A percentile compares a stretch with the other conserved stretches of the same genome.
These are phyloP conservation scores for Pyrrhosoma nymphula DNA, from an alignment of 2,888 invertebrate species.

Conservation along the genomic window DNA sequence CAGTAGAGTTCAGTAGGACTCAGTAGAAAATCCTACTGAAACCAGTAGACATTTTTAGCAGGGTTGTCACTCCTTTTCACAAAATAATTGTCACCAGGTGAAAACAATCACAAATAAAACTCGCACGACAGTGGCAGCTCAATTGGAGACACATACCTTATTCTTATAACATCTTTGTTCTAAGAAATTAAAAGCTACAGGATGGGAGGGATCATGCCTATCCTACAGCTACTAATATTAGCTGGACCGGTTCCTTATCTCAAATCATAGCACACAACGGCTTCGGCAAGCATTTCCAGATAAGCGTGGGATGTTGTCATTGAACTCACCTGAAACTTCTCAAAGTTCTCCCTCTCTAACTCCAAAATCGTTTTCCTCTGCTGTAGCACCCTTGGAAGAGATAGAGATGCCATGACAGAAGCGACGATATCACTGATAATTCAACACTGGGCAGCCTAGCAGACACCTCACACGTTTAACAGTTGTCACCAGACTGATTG, in stretches of 20 bases:
- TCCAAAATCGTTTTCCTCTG: constrained; percentile 88
- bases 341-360: constrained; percentile 90
- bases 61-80: background rate
- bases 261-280: constrained; percentile 68
- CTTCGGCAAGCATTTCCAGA: constrained; percentile 67
- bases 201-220: background rate
- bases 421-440: background rate
- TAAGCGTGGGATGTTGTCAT: constrained; percentile 60
- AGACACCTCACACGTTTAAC: constrained; percentile 20
- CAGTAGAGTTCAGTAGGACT: too few relatives aligned
- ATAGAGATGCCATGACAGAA: constrained; percentile 84
- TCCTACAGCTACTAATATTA: background rate
- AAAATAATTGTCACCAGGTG: background rate
- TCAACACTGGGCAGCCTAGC: constrained; percentile 24
- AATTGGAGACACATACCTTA: background rate
- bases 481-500: constrained; percentile 10
- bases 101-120: background rate
- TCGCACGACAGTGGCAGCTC: background rate
- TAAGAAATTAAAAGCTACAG: background rate
- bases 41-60: too few relatives aligned
- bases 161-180: background rate
- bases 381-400: constrained; percentile 86
- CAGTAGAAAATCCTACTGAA: too few relatives aligned
- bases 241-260: background rate
- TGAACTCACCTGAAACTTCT: constrained; percentile 87